These are phyloP conservation scores for Tanaodytes sp. DNA, from an alignment of 2,888 invertebrate species.

Conservation along the genomic window DNA sequence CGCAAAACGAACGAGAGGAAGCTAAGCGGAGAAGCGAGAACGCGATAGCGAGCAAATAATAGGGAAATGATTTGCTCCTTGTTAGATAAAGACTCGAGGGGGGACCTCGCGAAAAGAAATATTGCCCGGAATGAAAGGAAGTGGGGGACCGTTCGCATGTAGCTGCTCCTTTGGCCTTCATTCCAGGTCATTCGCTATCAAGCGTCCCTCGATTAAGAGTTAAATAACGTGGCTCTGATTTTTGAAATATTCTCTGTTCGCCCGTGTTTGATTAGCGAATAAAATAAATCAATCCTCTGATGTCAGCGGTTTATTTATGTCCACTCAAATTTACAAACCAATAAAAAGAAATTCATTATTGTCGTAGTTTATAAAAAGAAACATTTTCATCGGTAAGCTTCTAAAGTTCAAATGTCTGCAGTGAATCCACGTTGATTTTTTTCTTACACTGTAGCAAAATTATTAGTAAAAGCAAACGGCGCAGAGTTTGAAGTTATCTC, in stretches of 20 bases:
- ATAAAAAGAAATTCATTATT: too few species aligned
- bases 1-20: conserved; percentile 65
- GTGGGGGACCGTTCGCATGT: conserved; percentile 65
- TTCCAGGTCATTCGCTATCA: conserved; percentile 65
- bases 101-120: conserved; percentile 72
- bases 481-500: too few species aligned
- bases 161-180: conserved; percentile 65
- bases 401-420: too few species aligned
- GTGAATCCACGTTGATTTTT: too few species aligned
- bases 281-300: too few species aligned
- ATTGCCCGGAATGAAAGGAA: conserved; percentile 71
- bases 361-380: too few species aligned
- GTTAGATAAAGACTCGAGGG: conserved; percentile 72
- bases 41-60: conserved; percentile 73
- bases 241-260: conserved; percentile 48
- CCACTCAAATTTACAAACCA: too few species aligned
- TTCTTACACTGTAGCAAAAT: too few species aligned
- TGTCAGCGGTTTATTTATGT: too few species aligned
- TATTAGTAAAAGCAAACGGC: too few species aligned
- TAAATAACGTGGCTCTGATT: conserved; percentile 61
- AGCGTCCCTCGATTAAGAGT: conserved; percentile 67
- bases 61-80: conserved; percentile 74
- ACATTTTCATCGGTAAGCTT: too few species aligned
- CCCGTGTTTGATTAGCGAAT: conserved; percentile 45
- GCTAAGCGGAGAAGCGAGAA: conserved; percentile 60